Base-by-base conservation (phyloP, 2,888 invertebrate genomes). In the Mesorhabditis sp. region DNA sequence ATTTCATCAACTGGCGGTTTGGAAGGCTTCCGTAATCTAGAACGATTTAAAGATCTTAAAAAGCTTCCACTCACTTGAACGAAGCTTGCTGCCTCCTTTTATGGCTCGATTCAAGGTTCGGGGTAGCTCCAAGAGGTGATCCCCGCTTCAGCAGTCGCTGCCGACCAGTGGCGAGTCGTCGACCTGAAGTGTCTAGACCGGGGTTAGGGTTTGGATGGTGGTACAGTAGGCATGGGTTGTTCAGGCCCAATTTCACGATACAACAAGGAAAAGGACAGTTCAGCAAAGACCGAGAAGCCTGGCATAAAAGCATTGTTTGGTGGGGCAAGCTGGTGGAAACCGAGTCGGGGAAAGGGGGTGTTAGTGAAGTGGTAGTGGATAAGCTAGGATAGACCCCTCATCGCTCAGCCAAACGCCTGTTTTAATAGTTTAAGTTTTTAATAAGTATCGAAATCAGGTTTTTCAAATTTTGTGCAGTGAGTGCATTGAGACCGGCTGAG, bases 141-240 rank as follows among this genome's bases (percentile, higher is more conserved):
- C 83, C 83, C 58, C 83, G 68, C 72, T 85, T 85, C 68, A 86
- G 67, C 62, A 86, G 74, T 62, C 84, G 72, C 67, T 86, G 85
- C 62, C 85, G 72, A 13, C 85, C 85, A 41, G 83, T 82, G 1
- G 85, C 83, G 65, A 85, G 73, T 43, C 86, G 73, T 42, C 85
- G 78, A 5, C 80, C 85, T 75, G 70, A 76, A 76, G 74, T 28
- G 43, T 43, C 42, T 43, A 43, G 28, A 43, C 15, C 41, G 62
- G 41, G 62, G 41, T 62, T 15, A 62, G 62, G 41, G 62, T 62
- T 41, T 62, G 15, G 62, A 62, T 28, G 15, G 62, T 28, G 62
- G 28, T 41, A 62, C 62, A 15, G 62, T 28, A 7, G 15, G 15
- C 15, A 41, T 41, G 41, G 28, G 41, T 4, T 62, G 41, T 62